Evolutionary conservation across 2,888 invertebrate genomes (phyloP).

Genomic region (Diaphora mendica): DNA sequence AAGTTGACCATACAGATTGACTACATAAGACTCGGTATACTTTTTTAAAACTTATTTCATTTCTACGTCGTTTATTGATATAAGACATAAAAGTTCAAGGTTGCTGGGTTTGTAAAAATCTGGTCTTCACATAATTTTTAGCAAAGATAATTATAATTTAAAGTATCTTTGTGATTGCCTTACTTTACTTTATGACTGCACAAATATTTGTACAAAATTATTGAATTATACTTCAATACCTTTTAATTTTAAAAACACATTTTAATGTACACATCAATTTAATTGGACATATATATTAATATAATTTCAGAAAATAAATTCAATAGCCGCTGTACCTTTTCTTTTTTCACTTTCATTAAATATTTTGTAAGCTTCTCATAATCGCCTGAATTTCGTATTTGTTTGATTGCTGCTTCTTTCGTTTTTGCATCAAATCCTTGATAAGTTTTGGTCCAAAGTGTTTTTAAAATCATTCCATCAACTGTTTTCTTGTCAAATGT

Average conservation of each 20-base stretch:
- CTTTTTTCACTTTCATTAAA: constrained; percentile 66
- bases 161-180: no score
- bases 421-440: constrained; percentile 61
- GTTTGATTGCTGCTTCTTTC: constrained; percentile 71
- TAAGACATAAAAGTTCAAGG: no score
- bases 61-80: no score
- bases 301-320: constrained; percentile 71
- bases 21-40: not conserved
- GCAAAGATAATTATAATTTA: no score
- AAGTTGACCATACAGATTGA: no score
- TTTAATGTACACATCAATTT: constrained; percentile 23
- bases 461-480: constrained; percentile 75
- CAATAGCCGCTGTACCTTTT: constrained; percentile 66
- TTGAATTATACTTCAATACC: no score
- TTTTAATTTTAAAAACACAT: no score
- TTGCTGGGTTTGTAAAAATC: no score
- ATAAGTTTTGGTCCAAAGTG: constrained; percentile 77
- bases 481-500: constrained; percentile 66
- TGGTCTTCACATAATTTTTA: no score
- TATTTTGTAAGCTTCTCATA: constrained; percentile 68
- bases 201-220: no score
- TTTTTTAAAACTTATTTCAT: no score
- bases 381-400: constrained; percentile 63
- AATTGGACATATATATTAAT: constrained; percentile 61
- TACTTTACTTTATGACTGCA: no score